These are phyloP conservation scores for Drosophila micromelanica DNA, from an alignment of 1,140 invertebrate genomes.

Conservation along the genomic window DNA sequence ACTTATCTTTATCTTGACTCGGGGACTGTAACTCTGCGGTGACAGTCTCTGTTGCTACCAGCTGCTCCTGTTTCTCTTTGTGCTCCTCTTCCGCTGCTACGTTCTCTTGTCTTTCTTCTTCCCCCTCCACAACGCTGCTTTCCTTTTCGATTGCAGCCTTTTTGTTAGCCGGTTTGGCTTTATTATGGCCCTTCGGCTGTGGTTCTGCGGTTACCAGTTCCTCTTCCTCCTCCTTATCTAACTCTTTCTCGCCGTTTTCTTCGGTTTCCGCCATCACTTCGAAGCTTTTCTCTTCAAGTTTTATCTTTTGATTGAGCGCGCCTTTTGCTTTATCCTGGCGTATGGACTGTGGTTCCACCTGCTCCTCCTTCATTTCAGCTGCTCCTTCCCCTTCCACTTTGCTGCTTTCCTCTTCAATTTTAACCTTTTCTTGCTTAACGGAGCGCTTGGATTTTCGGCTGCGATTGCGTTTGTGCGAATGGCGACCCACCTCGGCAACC, in stretches of 20 bases:
- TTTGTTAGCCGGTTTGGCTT: too few species aligned
- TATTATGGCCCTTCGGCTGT: too few species aligned
- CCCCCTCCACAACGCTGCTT: neutral
- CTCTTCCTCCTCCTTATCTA: neutral
- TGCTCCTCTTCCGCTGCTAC: neutral
- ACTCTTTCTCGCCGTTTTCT: neutral
- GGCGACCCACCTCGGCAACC: slow-evolving; percentile 54
- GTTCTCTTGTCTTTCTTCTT: neutral
- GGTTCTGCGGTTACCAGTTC: neutral
- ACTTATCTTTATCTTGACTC: too few species aligned
- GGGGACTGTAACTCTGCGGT: neutral
- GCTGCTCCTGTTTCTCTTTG: too few species aligned
- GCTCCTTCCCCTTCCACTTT: neutral
- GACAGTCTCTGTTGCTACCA: neutral
- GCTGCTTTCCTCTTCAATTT: neutral
- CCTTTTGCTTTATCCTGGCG: too few species aligned
- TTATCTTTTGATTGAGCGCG: too few species aligned
- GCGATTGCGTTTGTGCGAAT: slow-evolving; percentile 54
- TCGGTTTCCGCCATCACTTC: too few species aligned
- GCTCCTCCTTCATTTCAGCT: neutral
- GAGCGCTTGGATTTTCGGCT: slow-evolving; percentile 41
- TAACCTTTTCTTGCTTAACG: slow-evolving; percentile 11
- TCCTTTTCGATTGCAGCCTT: neutral
- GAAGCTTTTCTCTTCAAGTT: too few species aligned
- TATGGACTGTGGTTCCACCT: neutral